Evolutionary conservation across 2,888 invertebrate species (phyloP), one percentile per base, ranked within the genome.

Genomic region (Lamellibrachia columna): DNA sequence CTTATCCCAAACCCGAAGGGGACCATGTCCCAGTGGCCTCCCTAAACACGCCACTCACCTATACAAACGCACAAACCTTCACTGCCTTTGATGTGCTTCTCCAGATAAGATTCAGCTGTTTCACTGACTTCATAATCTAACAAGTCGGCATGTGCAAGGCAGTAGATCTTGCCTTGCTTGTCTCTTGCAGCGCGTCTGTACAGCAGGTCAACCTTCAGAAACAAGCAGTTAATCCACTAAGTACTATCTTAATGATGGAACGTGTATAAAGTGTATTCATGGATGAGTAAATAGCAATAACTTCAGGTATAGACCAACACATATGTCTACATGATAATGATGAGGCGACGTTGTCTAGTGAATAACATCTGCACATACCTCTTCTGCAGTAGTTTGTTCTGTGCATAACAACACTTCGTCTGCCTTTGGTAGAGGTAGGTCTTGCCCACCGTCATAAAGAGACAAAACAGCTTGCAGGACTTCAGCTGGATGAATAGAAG

Each of bases 111-210:
- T 52, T 93, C 93, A 60, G 91, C 91, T 52, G 58, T 90, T 90
- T 92, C 93, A 91, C 93, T 95, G 40, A 95, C 95, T 58, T 95
- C 95, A 93, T 95, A 95, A 92, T 94, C 95, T 60, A 96, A 93
- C 55, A 93, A 92, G 93, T 95, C 95, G 28, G 95, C 95, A 93
- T 95, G 94, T 7, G 95, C 95, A 90, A 95, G 93, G 92, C 95
- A 95, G 93, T 95, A 94, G 28, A 95, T 93, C 92, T 94, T 94
- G 90, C 94, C 95, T n/a, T 93, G 92, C 90, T 55, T 9, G 28
- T 94, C 94, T 93, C 94, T 94, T 60, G 94, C 93, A 8, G 95
- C 95, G 92, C 95, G 92, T 22, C 94, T 93, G 94, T 94, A 94
- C 92, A 95, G 94, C 92, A 95, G 94, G 53, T 95, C 95, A 90